Percentiles rank a stretch among this genome's conserved stretches.
These are phyloP conservation scores for Noctilio leporinus DNA, from an alignment of 2,113 vertebrate species.

Conservation along the genomic window DNA sequence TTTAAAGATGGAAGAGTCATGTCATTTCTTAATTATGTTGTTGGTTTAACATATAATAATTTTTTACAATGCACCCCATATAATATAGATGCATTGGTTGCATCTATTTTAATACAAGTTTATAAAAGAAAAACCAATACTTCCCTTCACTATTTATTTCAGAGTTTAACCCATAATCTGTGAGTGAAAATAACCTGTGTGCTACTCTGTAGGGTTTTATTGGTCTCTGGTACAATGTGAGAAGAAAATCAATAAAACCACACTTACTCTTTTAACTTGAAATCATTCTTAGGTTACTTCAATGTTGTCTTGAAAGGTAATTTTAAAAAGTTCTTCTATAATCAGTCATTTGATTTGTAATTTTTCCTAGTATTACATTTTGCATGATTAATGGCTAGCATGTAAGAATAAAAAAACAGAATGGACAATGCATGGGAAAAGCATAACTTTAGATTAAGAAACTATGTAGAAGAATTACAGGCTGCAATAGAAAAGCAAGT, in stretches of 20 bases:
- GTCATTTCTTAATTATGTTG: conserved; percentile 32
- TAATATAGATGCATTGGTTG: not conserved
- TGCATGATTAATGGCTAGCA: not conserved
- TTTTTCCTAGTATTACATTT: not conserved
- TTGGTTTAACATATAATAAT: conserved; percentile 24
- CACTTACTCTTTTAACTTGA: conserved; percentile 14
- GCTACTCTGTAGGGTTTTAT: not conserved
- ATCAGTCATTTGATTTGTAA: not conserved
- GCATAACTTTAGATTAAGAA: not conserved
- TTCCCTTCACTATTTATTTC: conserved; percentile 24
- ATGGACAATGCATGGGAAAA: not conserved
- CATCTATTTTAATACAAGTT: conserved; percentile 19
- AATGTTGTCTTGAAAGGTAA: not conserved
- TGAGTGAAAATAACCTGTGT: conserved; percentile 9
- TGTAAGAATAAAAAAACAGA: not conserved
- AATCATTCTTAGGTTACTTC: not conserved
- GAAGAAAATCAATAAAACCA: not conserved
- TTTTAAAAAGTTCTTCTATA: conserved; percentile 3
- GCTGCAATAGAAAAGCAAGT: not conserved
- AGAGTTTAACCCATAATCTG: not conserved
- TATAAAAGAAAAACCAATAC: conserved; percentile 2
- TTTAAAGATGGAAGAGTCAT: not conserved
- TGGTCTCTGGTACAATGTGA: not conserved
- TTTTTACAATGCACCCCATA: not conserved
- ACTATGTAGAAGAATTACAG: not conserved